Conservation (phyloP, 2,888 invertebrate species). For the Drosophila merina region DNA sequence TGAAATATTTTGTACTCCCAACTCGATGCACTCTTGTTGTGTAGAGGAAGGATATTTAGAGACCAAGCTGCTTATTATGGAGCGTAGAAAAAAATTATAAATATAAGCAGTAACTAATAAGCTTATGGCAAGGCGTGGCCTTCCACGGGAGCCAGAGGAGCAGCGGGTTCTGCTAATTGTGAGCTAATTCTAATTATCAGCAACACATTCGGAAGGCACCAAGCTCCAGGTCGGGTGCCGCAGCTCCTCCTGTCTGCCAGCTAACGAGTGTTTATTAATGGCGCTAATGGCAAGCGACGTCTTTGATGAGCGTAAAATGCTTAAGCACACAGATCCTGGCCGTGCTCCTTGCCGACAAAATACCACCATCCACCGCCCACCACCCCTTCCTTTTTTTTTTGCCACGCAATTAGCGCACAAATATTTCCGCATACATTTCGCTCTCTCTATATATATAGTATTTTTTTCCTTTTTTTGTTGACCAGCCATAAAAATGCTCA, state of each 20-base stretch:
- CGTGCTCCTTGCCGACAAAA: slow-evolving; percentile 12
- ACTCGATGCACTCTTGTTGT: slow-evolving; percentile 32
- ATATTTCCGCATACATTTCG: slow-evolving; percentile 72
- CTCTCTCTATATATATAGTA: slow-evolving; percentile 14
- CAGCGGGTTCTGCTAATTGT: slow-evolving; percentile 60
- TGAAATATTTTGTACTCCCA: not conserved
- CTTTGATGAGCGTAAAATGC: slow-evolving; percentile 68
- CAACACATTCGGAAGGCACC: slow-evolving; percentile 66
- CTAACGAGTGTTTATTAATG: slow-evolving; percentile 79
- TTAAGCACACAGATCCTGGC: slow-evolving; percentile 61
- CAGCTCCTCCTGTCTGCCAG: slow-evolving; percentile 10
- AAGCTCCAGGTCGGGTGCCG: slow-evolving; percentile 17
- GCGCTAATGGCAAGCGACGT: slow-evolving; percentile 75
- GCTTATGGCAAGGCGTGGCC: slow-evolving; percentile 53
- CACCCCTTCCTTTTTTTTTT: slow-evolving; percentile 12
- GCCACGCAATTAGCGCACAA: slow-evolving; percentile 78
- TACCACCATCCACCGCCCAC: not conserved
- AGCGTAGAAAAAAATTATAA: slow-evolving; percentile 37
- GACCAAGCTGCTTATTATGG: slow-evolving; percentile 77
- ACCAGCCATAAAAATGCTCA: slow-evolving; percentile 78
- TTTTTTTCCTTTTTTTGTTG: slow-evolving; percentile 34
- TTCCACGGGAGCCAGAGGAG: not conserved
- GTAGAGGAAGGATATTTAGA: slow-evolving; percentile 51
- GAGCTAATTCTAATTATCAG: slow-evolving; percentile 79
- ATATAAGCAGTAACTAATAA: slow-evolving; percentile 70